Percentiles rank a stretch among this genome's conserved stretches.
Conservation (phyloP, 2,113 vertebrate genomes). For the Oncorhynchus keta region DNA sequence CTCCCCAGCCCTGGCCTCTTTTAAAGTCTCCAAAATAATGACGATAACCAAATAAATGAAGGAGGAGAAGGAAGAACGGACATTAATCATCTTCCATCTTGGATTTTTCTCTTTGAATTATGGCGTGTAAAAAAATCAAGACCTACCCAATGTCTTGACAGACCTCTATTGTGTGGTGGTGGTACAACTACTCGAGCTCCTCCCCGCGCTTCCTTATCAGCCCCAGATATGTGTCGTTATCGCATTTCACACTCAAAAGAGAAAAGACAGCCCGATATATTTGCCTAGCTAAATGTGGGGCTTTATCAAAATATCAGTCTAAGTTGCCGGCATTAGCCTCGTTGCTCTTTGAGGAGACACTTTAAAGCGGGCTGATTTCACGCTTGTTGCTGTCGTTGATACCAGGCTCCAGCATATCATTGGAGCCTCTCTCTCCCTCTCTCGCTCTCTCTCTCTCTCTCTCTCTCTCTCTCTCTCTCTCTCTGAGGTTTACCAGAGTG, state of each 20-base stretch:
- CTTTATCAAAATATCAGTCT: conserved; percentile 73
- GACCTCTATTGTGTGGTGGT: conserved; percentile 60
- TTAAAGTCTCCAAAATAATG: conserved; percentile 73
- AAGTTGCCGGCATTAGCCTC: conserved; percentile 71
- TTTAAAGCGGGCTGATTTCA: conserved; percentile 72
- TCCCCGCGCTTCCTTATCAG: conserved; percentile 69
- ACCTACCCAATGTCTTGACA: conserved; percentile 67
- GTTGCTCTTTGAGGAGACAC: conserved; percentile 66
- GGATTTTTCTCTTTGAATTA: conserved; percentile 40
- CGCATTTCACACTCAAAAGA: conserved; percentile 69
- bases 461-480: background rate
- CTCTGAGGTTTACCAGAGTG: background rate
- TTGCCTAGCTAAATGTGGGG: conserved; percentile 69
- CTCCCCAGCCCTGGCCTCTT: conserved; percentile 53
- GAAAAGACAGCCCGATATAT: conserved; percentile 63
- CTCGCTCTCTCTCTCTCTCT: background rate
- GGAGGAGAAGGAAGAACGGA: conserved; percentile 56
- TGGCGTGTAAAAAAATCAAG: conserved; percentile 61
- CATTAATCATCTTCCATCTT: conserved; percentile 64
- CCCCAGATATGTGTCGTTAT: conserved; percentile 70
- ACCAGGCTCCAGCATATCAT: conserved; percentile 35
- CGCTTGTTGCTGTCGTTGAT: conserved; percentile 73
- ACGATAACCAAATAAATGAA: conserved; percentile 71
- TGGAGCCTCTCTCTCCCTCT: conserved; percentile 43
- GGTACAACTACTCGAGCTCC: conserved; percentile 37